Base-by-base conservation (phyloP, 1,140 invertebrate genomes). In the Drosophila nigrodunni region DNA sequence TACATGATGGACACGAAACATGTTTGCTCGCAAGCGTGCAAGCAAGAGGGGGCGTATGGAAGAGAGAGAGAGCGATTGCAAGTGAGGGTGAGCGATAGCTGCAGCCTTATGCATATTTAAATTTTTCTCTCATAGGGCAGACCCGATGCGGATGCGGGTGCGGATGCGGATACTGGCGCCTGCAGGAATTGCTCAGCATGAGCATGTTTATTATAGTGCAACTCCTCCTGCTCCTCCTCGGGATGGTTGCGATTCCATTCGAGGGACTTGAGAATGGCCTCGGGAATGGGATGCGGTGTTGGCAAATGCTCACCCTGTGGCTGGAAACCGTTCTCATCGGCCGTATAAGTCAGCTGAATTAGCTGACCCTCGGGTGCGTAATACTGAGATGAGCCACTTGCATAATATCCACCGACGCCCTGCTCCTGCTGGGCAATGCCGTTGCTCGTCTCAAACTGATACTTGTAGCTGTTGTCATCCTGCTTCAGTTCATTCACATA, bases 301-400 rank as follows among this genome's bases (percentile, higher is more conserved):
- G 94, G 94, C 55, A 94, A 70, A 88, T 94, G 94, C 13, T 93
- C 93, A 4, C 94, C 94, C 43, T 90, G 83, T 13, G 94, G 93
- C 65, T 92, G 92, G 88, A 93, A 94, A 1, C 93, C 95, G 71
- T 95, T 95, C 81, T 95, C 95, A 82, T 95, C 95, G 34, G 95
- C 95, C 5, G 93, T 93, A 75, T 95, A 95, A 9, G 93, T 93
- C 10, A 95, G 78, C 30, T 93, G 85, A 67, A 94, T 93, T 1
- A 90, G 92, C 77, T 92, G 90, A 1, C 93, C 93, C 72, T 93
- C 93, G 3, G 91, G 91, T 9, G 76, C 74, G 46, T 83, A 80
- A 13, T 87, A 92, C 46, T 87, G 76, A 0, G 82, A 91, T 13
- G 85, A 89, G 43, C 91, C 91, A 25, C 73, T 82, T 37, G 91